Evolutionary conservation across 1,140 invertebrate genomes (phyloP).

Genomic region (Brachionus paranguensis): DNA sequence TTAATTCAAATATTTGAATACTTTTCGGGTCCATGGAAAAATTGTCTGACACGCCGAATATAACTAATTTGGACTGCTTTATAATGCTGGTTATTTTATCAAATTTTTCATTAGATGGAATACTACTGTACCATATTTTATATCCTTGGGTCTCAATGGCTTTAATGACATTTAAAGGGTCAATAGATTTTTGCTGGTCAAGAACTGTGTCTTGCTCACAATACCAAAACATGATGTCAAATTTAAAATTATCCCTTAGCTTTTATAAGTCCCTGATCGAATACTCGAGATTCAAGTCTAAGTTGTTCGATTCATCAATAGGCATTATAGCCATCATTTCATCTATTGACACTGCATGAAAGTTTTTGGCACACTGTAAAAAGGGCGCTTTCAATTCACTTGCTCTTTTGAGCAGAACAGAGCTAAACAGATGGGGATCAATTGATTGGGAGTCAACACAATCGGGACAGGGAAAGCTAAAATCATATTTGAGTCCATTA

Average conservation of each 20-base stretch:
- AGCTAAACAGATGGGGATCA: slow-evolving; percentile 44
- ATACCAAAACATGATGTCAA: slow-evolving; percentile 48
- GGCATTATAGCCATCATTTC: slow-evolving; percentile 49
- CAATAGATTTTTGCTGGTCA: background rate
- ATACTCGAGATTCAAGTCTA: slow-evolving; percentile 50
- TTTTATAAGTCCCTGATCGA: slow-evolving; percentile 47
- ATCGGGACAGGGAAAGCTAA: slow-evolving; percentile 50
- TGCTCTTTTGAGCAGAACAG: slow-evolving; percentile 46
- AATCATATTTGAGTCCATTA: slow-evolving; percentile 50
- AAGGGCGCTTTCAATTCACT: slow-evolving; percentile 50
- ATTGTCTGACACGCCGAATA: background rate
- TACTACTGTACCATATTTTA: background rate
- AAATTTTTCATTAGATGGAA: background rate
- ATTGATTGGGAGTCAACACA: slow-evolving; percentile 44
- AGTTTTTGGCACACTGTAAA: slow-evolving; percentile 52
- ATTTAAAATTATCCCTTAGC: slow-evolving; percentile 45
- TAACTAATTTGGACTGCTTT: background rate
- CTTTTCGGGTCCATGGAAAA: background rate
- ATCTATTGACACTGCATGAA: slow-evolving; percentile 51
- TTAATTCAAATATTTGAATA: slow-evolving; percentile 4
- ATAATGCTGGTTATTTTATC: background rate
- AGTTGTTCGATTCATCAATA: slow-evolving; percentile 44
- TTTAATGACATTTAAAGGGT: slow-evolving; percentile 43
- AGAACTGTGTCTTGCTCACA: slow-evolving; percentile 35
- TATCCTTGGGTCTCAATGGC: slow-evolving; percentile 42